Percentiles rank a stretch among this genome's conserved stretches.
These are phyloP conservation scores for Chymomyza costata DNA, from an alignment of 1,140 invertebrate genomes.

Conservation along the genomic window DNA sequence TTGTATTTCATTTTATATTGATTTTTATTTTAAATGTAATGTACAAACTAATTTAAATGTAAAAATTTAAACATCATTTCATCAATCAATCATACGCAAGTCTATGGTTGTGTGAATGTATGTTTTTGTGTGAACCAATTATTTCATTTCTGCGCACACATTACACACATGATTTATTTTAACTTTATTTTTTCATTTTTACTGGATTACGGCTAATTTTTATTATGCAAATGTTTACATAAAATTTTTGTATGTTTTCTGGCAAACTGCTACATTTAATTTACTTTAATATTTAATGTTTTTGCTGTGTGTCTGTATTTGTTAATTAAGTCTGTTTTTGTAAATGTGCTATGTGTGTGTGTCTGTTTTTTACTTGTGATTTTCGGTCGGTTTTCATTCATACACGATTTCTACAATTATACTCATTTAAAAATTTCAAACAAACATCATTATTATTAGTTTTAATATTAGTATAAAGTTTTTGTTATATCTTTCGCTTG, in stretches of 20 bases:
- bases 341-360: slow-evolving; percentile 21
- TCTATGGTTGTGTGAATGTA: slow-evolving; percentile 39
- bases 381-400: slow-evolving; percentile 49
- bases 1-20: slow-evolving; percentile 58
- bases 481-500: slow-evolving; percentile 37
- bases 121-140: slow-evolving; percentile 31
- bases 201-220: slow-evolving; percentile 37
- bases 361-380: slow-evolving; percentile 6
- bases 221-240: slow-evolving; percentile 64
- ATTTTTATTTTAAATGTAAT: slow-evolving; percentile 72
- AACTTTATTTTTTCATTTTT: slow-evolving; percentile 33
- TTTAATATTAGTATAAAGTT: slow-evolving; percentile 43
- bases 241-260: slow-evolving; percentile 20
- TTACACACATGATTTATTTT: slow-evolving; percentile 46
- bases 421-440: slow-evolving; percentile 65
- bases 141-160: slow-evolving; percentile 36
- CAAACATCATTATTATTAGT: slow-evolving; percentile 55
- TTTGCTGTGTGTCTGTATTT: slow-evolving; percentile 23
- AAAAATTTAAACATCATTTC: slow-evolving; percentile 69
- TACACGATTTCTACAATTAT: slow-evolving; percentile 64
- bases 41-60: slow-evolving; percentile 71
- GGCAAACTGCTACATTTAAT: slow-evolving; percentile 38
- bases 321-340: slow-evolving; percentile 18
- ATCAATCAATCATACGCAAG: slow-evolving; percentile 62
- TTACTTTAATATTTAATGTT: slow-evolving; percentile 24